A percentile compares a stretch with the other conserved stretches of the same genome.
Evolutionary conservation across 1,140 invertebrate genomes (phyloP).

Genomic region (Acromyrmex charruanus): DNA sequence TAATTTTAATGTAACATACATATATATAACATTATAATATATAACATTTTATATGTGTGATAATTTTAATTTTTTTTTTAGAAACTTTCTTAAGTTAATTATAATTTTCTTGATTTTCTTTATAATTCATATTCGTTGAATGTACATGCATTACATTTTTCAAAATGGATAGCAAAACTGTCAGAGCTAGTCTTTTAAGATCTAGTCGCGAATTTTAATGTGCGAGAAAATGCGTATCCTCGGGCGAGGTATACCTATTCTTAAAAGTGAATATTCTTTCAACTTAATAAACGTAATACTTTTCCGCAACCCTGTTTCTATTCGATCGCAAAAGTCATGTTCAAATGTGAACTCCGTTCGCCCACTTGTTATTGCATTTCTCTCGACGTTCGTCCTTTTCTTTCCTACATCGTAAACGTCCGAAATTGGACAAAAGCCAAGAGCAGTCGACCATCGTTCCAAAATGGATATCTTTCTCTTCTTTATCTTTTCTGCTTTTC

Average conservation of each 20-base stretch:
- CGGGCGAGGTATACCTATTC: constrained; percentile 58
- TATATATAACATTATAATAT: too few species aligned
- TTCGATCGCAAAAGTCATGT: constrained; percentile 61
- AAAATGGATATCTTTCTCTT: constrained; percentile 65
- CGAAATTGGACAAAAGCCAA: constrained; percentile 79
- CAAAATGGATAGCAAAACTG: background rate
- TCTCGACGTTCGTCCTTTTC: constrained; percentile 28
- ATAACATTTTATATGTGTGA: too few species aligned
- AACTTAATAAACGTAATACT: constrained; percentile 76
- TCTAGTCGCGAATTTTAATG: constrained; percentile 67
- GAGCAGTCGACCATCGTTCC: constrained; percentile 67
- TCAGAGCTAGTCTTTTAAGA: background rate
- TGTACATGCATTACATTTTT: background rate
- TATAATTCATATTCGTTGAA: background rate
- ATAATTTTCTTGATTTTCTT: background rate
- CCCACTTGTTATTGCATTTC: constrained; percentile 33
- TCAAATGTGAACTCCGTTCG: constrained; percentile 52
- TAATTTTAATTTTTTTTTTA: too few species aligned
- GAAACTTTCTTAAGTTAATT: too few species aligned
- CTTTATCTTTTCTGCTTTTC: constrained; percentile 45
- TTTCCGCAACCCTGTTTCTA: constrained; percentile 70
- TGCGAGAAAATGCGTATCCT: constrained; percentile 51
- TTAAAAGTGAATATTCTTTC: constrained; percentile 71
- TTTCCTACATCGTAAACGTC: constrained; percentile 61
- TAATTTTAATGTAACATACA: too few species aligned